Base-by-base conservation (phyloP, 2,113 vertebrate genomes). In the Casuarius casuarius region DNA sequence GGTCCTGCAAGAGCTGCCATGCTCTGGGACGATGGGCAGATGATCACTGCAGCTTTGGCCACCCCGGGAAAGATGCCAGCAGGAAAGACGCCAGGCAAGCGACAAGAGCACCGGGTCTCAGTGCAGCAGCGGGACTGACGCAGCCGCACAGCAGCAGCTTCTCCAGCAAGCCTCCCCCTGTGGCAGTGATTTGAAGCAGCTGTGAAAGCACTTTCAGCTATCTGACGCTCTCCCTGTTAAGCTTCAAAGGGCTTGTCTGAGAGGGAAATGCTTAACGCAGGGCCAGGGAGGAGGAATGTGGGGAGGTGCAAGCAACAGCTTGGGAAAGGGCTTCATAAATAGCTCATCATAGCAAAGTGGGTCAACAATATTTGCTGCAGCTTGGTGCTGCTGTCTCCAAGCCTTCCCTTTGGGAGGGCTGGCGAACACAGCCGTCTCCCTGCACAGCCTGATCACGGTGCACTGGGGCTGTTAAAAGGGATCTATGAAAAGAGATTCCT, bases 311-410 rank as follows among this genome's bases (percentile, higher is more conserved):
- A 84, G 74, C 40, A 42, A 15, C 46, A 75, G 73, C 17, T 8
- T 73, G 73, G 90, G 82, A n/a, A 42, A 67, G 84, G 80, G 80
- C 35, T 49, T 75, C 92, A 80, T 73, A 79, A 94, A 93, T 83
- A 92, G 77, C 75, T 93, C 52, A 35, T 82, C 48, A 11, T 23
- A 28, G 68, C 21, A 46, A 95, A 94, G 42, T 93, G 87, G 95
- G 87, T 95, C 96, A 89, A 3, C 15, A 7, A 81, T 10, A 18
- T 68, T 68, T 51, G 83, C 87, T 56, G 89, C 2, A 4, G 16
- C 63, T 59, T 13, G 54, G 75, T 77, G 88, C 79, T 52, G 88
- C 59, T 62, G 83, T 11, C 82, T 54, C 52, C 5, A 5, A 59
- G 75, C 85, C 20, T 12, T 6, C 52, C 48, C 15, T 83, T 21